A percentile compares a stretch with the other conserved stretches of the same genome.
Evolutionary conservation across 2,113 vertebrate genomes (phyloP).

Genomic region (Mastomys natalensis): DNA sequence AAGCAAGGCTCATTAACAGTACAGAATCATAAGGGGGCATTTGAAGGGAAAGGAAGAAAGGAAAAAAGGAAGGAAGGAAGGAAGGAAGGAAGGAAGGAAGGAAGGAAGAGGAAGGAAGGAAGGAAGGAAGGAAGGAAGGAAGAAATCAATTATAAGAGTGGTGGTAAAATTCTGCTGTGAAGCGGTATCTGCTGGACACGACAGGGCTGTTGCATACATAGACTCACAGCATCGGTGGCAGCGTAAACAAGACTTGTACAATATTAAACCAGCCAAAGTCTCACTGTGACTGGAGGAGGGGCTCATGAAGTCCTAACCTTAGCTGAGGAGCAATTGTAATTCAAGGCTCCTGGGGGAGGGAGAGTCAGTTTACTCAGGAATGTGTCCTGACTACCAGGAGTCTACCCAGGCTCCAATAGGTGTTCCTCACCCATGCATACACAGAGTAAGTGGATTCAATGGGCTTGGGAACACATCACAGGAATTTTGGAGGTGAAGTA

Average conservation of each 20-base stretch:
- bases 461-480: neutral
- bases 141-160: neutral
- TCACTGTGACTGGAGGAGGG: neutral
- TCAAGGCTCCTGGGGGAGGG: neutral
- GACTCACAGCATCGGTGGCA: neutral
- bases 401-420: neutral
- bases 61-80: neutral
- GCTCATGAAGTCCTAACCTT: neutral
- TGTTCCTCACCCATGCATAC: neutral
- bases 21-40: neutral
- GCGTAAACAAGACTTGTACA: neutral
- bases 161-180: neutral
- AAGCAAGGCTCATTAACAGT: too few species aligned
- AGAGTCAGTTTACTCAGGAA: neutral
- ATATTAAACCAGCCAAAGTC: neutral
- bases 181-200: neutral
- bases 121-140: neutral
- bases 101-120: neutral
- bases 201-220: neutral
- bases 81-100: neutral
- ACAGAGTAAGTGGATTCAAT: too few species aligned
- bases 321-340: too few species aligned
- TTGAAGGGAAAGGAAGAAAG: neutral
- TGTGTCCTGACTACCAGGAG: neutral
- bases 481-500: neutral